Evolutionary conservation across 2,113 vertebrate genomes (phyloP).

Genomic region (Hymenochirus boettgeri): DNA sequence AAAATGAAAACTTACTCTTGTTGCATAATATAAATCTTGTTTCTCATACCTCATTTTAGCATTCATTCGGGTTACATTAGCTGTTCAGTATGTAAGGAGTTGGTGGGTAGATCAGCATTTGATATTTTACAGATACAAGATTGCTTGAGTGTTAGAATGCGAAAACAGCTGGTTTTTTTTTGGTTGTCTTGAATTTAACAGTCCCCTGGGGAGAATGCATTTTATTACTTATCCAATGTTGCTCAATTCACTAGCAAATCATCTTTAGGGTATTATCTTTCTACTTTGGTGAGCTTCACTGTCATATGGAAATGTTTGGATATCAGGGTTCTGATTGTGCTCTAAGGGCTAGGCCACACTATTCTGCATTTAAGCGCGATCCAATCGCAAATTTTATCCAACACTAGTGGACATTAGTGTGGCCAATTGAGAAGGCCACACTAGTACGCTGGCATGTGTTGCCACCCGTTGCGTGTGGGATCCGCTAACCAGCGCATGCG

Average conservation of each 20-base stretch:
- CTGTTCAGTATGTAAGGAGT: background rate
- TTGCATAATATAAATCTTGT: background rate
- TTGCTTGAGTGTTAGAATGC: background rate
- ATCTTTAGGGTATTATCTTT: background rate
- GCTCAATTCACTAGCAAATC: background rate
- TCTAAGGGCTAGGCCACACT: no score
- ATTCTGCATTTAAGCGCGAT: no score
- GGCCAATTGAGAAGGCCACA: no score
- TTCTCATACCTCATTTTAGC: constrained; percentile 6
- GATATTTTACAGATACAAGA: background rate
- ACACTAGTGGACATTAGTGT: no score
- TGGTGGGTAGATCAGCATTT: background rate
- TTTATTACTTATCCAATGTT: background rate
- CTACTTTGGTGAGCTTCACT: no score
- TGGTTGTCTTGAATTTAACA: background rate
- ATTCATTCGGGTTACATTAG: constrained; percentile 3
- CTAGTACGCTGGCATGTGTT: no score
- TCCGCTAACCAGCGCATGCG: no score
- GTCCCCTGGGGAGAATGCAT: background rate
- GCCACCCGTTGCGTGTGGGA: no score
- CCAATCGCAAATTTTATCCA: no score
- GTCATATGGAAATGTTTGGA: no score
- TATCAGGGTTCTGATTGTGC: no score
- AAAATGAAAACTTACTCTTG: background rate
- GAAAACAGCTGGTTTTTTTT: background rate